Conservation (phyloP, 92 coral and sea anemone genomes). For the Phenganax stokvisi region DNA sequence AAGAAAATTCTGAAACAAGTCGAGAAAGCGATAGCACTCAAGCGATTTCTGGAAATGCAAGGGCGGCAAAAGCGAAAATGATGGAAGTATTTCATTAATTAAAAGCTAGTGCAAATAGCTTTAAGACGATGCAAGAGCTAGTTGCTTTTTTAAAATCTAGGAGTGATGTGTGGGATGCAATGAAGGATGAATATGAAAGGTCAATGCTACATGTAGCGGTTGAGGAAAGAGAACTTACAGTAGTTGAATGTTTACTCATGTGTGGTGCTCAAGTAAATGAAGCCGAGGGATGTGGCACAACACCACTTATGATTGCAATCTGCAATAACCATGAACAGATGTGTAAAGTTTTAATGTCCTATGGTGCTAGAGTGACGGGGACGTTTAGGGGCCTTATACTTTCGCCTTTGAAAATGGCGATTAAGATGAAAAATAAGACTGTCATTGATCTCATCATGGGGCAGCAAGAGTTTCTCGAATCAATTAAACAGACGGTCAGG, state of each 20-base stretch:
- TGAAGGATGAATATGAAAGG: constrained; percentile 6
- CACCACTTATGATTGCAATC: constrained; percentile 20
- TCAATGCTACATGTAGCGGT: constrained; percentile 15
- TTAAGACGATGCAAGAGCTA: no score
- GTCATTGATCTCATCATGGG: no score
- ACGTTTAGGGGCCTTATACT: no score
- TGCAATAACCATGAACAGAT: background rate
- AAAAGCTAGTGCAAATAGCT: background rate
- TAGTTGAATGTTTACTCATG: constrained; percentile 18
- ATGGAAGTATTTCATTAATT: background rate
- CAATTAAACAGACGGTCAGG: no score
- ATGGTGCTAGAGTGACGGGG: background rate
- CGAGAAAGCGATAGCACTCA: no score
- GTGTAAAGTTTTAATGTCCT: constrained; percentile 17
- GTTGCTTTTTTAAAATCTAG: no score
- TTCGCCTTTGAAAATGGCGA: no score
- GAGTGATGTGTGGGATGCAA: no score
- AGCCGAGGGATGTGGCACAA: constrained; percentile 34
- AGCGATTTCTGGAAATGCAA: background rate
- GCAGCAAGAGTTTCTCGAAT: no score
- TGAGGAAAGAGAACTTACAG: constrained; percentile 2
- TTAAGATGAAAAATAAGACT: no score
- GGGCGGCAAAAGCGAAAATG: background rate
- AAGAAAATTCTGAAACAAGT: no score
- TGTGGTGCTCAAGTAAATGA: constrained; percentile 33